Percentiles rank a stretch among this genome's conserved stretches.
Evolutionary conservation across 2,888 invertebrate genomes (phyloP).

Genomic region (Nasonia oneida): DNA sequence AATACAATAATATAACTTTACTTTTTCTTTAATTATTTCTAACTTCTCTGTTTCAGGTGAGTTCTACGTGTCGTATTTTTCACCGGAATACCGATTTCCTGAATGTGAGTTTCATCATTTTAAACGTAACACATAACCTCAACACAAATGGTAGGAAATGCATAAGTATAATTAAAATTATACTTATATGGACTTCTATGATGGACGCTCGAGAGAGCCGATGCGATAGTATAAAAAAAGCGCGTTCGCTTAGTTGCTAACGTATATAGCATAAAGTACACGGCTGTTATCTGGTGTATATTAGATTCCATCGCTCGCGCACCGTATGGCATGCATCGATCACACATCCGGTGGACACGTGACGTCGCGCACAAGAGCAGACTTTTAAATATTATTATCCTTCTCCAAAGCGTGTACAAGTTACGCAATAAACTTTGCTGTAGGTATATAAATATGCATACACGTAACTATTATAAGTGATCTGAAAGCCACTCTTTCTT

Average conservation of each 20-base stretch:
- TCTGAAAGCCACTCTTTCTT: constrained; percentile 25
- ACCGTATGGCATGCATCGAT: constrained; percentile 39
- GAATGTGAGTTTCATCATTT: not conserved
- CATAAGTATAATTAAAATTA: not conserved
- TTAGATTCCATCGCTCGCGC: not conserved
- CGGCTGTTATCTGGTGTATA: constrained; percentile 19
- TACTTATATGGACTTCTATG: not conserved
- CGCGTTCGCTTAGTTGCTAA: not conserved
- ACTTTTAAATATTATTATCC: constrained; percentile 54
- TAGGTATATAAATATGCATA: not conserved
- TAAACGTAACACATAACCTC: not conserved
- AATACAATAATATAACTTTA: not conserved
- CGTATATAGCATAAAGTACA: not conserved
- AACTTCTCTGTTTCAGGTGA: not conserved
- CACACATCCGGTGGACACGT: constrained; percentile 48
- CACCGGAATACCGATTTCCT: not conserved
- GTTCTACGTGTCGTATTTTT: not conserved
- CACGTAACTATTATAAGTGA: not conserved
- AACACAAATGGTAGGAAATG: too few species aligned
- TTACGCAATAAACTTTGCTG: not conserved
- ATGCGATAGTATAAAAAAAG: not conserved
- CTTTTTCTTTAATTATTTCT: not conserved
- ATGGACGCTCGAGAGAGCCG: not conserved
- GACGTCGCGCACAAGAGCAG: constrained; percentile 21
- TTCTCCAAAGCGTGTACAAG: constrained; percentile 22